phyloP scores from a whole-genome alignment of 2,113 vertebrate species.

The Melanerpes aurifrons region DNA sequence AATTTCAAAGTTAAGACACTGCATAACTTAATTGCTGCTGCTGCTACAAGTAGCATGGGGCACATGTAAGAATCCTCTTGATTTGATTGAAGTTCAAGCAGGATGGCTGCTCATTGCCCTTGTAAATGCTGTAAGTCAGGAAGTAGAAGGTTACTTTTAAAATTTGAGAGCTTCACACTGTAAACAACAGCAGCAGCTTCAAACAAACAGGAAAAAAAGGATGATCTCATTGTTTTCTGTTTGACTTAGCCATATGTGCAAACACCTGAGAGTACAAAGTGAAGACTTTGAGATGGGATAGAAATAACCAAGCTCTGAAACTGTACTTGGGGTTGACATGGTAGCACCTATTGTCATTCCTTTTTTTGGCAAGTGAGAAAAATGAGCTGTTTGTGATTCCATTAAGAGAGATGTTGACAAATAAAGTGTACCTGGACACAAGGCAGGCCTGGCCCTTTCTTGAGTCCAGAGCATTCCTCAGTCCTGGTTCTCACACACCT shows the following conservation, averaged over 20 bases:
- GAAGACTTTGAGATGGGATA: not conserved
- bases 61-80: not conserved
- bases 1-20: constrained; percentile 8
- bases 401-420: not conserved
- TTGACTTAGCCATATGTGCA: not conserved
- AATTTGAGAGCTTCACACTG: not conserved
- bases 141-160: not conserved
- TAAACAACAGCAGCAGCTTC: not conserved
- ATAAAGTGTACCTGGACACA: not conserved
- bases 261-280: not conserved
- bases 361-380: not conserved
- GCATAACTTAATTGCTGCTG: not conserved
- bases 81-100: not conserved
- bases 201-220: not conserved
- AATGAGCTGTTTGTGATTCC: not conserved
- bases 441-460: not conserved
- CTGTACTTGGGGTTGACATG: not conserved
- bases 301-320: not conserved
- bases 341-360: not conserved
- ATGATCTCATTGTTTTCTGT: not conserved
- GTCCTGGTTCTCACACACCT: not conserved
- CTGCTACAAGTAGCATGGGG: not conserved
- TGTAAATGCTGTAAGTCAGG: not conserved
- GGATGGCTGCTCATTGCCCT: not conserved
- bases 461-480: not conserved